phyloP scores from a whole-genome alignment of 2,888 invertebrate species.

The Phanerotoma sp. region DNA sequence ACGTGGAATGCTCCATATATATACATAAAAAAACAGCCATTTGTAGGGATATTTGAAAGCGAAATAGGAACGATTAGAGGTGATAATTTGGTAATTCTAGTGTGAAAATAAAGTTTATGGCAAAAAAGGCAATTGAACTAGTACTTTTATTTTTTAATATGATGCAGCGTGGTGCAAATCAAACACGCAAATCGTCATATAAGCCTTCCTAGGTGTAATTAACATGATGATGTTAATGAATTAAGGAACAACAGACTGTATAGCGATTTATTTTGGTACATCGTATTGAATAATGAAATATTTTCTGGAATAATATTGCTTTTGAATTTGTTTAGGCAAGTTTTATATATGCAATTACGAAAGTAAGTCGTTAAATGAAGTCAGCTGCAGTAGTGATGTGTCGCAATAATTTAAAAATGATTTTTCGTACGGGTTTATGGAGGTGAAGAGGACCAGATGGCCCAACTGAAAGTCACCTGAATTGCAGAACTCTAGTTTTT shows the following conservation, averaged over 20 bases:
- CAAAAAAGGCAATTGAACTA: neutral
- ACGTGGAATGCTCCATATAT: too few species aligned
- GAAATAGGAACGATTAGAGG: constrained; percentile 4
- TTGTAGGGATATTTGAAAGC: neutral
- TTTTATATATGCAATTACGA: neutral
- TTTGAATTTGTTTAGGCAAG: neutral
- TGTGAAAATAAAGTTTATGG: constrained; percentile 1
- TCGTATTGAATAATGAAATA: too few species aligned
- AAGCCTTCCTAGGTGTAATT: too few species aligned
- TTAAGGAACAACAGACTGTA: too few species aligned
- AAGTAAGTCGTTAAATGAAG: constrained; percentile 1
- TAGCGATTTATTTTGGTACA: too few species aligned
- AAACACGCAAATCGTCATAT: too few species aligned
- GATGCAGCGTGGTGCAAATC: too few species aligned
- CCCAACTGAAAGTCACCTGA: constrained; percentile 26
- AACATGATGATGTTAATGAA: too few species aligned
- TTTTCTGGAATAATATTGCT: too few species aligned
- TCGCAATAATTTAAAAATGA: constrained; percentile 7
- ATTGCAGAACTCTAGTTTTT: neutral
- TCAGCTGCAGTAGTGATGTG: neutral
- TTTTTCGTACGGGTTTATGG: neutral
- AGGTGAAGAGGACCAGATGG: constrained; percentile 1
- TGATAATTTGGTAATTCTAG: constrained; percentile 5
- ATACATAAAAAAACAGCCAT: too few species aligned
- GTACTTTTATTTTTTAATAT: too few species aligned